Evolutionary conservation across 2,888 invertebrate species (phyloP), one percentile per base, ranked within the genome.

Genomic region (Zeuzera pyrina): DNA sequence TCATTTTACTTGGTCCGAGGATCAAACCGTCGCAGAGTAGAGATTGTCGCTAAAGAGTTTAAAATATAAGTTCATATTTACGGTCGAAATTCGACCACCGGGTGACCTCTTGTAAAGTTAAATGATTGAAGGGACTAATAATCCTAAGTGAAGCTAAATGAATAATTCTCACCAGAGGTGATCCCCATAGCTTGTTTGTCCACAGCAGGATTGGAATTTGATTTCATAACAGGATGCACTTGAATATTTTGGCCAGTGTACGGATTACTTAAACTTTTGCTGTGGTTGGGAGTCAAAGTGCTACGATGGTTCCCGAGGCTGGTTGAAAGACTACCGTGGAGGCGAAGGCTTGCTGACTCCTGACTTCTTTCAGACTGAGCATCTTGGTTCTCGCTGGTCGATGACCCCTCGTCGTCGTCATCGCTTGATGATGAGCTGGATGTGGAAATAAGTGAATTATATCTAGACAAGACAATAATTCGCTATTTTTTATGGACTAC

Each of bases 371-470:
- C 79, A 0, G 76, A 74, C 14, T 65, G 67, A 0, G 76, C 78
- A 39, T 77, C 81, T 30, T 72, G 72, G 46, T 77, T 79, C 45
- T 84, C 84, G 38, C 81, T 83, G 13, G 72, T 68, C 1, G 79
- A 78, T 0, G 83, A 81, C 1, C 85, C 87, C 32, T 85, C 85
- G 44, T 88, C 88, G 31, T 86, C 87, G 35, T 89, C 89, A 27
- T 90, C 90, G 50, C 90, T 90, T 34, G 90, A 90, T 34, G 91
- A 91, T 62, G 71, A 93, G 77, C 76, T 91, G 88, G 48, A 86
- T 6, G 5, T 6, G 19, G 19, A 6, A 8, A 8, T 6, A 19
- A 8, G 19, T 19, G 19, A n/a, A n/a, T n/a, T n/a, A n/a, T n/a
- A n/a, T n/a, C n/a, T n/a, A n/a, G n/a, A n/a, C n/a, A n/a, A n/a